phyloP scores from a whole-genome alignment of 2,888 invertebrate species.

The Melinopterus prodromus region DNA sequence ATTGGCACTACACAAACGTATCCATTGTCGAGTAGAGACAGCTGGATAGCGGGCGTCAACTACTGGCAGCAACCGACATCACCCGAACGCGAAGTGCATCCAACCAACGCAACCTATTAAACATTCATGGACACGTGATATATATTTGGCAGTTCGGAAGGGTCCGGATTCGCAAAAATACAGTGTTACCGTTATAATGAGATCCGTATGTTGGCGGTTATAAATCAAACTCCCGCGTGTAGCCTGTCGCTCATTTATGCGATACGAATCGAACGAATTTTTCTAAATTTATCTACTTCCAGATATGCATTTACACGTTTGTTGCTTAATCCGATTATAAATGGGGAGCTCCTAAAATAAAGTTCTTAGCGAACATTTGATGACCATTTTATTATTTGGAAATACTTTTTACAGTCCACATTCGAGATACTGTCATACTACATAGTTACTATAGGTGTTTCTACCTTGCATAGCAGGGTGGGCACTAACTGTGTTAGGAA shows the following conservation, averaged over 20 bases:
- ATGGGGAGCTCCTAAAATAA: too few species aligned
- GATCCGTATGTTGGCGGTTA: slow-evolving; percentile 28
- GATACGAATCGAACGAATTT: too few species aligned
- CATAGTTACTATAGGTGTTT: too few species aligned
- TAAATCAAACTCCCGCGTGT: neutral
- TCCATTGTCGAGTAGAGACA: neutral
- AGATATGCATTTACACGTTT: too few species aligned
- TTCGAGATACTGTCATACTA: too few species aligned
- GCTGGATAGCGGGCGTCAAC: neutral
- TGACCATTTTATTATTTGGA: too few species aligned
- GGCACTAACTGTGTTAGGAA: too few species aligned
- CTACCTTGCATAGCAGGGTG: too few species aligned
- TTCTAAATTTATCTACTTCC: too few species aligned
- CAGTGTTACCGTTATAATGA: slow-evolving; percentile 36
- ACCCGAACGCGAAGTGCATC: neutral
- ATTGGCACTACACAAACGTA: neutral
- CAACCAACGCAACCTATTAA: neutral
- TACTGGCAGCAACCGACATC: neutral
- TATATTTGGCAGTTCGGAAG: neutral
- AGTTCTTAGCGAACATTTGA: too few species aligned
- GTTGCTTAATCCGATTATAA: too few species aligned
- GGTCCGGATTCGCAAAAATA: slow-evolving; percentile 17
- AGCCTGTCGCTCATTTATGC: neutral
- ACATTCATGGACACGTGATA: neutral
- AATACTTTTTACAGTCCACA: too few species aligned